phyloP scores from a whole-genome alignment of 1,140 invertebrate genomes.

The Harlomillsia oculata region DNA sequence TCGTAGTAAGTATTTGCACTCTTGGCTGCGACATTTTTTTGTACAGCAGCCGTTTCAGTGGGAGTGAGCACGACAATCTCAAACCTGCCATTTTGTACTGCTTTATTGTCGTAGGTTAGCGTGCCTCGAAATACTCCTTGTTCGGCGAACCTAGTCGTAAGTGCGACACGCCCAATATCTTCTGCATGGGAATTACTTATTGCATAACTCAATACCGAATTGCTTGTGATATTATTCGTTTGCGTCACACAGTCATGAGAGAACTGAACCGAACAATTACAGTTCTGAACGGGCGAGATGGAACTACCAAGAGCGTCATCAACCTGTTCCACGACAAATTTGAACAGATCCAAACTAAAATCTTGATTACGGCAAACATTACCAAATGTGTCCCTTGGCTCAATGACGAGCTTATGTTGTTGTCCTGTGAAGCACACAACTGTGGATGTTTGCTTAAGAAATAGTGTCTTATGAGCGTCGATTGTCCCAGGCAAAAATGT shows the following conservation, averaged over 20 bases:
- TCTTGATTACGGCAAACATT: conserved; percentile 55
- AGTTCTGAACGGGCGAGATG: not conserved
- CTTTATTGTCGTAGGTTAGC: conserved; percentile 61
- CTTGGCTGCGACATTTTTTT: conserved; percentile 74
- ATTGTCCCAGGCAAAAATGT: conserved; percentile 58
- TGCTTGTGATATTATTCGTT: conserved; percentile 9
- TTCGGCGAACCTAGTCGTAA: conserved; percentile 25
- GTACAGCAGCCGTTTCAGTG: conserved; percentile 68
- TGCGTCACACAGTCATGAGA: conserved; percentile 20
- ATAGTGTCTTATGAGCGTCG: conserved; percentile 71
- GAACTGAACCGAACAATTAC: conserved; percentile 30
- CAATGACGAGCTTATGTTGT: conserved; percentile 69
- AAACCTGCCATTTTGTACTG: conserved; percentile 81
- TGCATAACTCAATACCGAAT: not conserved
- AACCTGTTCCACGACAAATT: conserved; percentile 30
- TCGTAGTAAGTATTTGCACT: conserved; percentile 78
- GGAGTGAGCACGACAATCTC: conserved; percentile 74
- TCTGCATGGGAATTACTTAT: not conserved
- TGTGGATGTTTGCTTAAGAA: conserved; percentile 75
- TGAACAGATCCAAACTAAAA: conserved; percentile 28
- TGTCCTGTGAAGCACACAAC: conserved; percentile 69
- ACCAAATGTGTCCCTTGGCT: conserved; percentile 78
- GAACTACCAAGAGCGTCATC: too few relatives aligned
- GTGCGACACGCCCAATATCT: conserved; percentile 18
- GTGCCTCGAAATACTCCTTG: conserved; percentile 27